Evolutionary conservation across 2,113 vertebrate species (phyloP), one percentile per base, ranked within the genome.

Genomic region (Mesembrinibis cayennensis): DNA sequence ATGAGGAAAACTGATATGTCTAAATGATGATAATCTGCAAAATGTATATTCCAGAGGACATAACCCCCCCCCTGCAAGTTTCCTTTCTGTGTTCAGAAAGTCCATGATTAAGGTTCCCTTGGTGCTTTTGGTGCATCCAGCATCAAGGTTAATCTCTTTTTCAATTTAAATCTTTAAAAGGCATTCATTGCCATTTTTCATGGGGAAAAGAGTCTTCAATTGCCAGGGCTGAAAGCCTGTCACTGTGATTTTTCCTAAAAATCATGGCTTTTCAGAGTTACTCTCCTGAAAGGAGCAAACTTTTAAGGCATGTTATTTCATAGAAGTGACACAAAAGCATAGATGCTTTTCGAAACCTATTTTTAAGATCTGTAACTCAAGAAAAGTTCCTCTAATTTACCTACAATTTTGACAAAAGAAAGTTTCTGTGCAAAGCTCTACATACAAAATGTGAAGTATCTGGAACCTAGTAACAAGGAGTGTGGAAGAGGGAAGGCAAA

Each of bases 211-310:
- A 82, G 52, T 12, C 45, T 92, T 77, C 71, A 73, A 29, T 90
- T 89, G 55, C 53, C 71, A 40, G 29, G 58, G 26, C 59, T 95
- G 67, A 95, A 97, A 95, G 45, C 45, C 50, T 90, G 82, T 93
- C 87, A 88, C 63, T 74, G 45, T 86, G 92, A 94, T 96, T 93
- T 93, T 95, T 90, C 82, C 50, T 74, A 84, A 94, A 95, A 96
- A 93, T 90, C 86, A 63, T 63, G 63, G 63, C 71, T 94, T 93
- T 97, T 97, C 62, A 88, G 72, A 91, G 84, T 77, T 78, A 47
- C 14, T 89, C 20, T 90, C 42, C 59, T 86, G 63, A 97, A 97
- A 83, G 32, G 20, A 93, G 6, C 17, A 81, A 96, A 93, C 55
- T 94, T 94, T 92, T 83, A 83, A 83, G 53, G n/a, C 55, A 71